These are phyloP conservation scores for Willowsia nigromaculata DNA, from an alignment of 2,888 invertebrate species.

Conservation along the genomic window DNA sequence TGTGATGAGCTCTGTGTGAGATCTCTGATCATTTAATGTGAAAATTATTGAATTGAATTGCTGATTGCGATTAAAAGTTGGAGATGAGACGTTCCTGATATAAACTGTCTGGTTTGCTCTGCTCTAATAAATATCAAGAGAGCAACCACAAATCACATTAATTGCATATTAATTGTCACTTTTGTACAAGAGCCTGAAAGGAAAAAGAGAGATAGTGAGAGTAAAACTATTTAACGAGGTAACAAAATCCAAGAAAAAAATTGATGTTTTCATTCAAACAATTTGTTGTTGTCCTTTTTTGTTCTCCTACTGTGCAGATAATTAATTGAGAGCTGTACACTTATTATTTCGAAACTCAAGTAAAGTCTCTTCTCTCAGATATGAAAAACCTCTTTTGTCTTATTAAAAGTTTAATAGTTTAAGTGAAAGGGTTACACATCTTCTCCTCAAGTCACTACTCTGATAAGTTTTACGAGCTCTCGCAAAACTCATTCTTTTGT, in stretches of 20 bases:
- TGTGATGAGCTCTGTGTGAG: too few species aligned
- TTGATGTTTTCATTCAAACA: not conserved
- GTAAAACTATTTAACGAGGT: not conserved
- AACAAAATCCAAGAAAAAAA: not conserved
- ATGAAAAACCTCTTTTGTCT: too few species aligned
- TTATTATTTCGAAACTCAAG: not conserved
- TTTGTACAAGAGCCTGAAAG: not conserved
- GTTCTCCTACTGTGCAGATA: not conserved
- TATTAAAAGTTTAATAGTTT: too few species aligned
- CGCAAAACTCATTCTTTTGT: too few species aligned
- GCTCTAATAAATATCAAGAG: not conserved
- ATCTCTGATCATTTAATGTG: not conserved
- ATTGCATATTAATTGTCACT: conserved; percentile 21
- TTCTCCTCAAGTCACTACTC: too few species aligned
- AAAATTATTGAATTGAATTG: not conserved
- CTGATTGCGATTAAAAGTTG: not conserved
- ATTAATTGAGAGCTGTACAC: conserved; percentile 1
- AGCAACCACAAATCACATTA: not conserved
- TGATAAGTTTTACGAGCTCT: too few species aligned
- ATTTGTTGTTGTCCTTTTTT: not conserved
- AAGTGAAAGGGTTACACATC: too few species aligned
- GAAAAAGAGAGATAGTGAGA: not conserved
- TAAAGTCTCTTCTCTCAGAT: too few species aligned
- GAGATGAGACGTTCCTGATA: not conserved
- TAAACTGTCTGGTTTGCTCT: not conserved